Evolutionary conservation across 2,888 invertebrate genomes (phyloP), one percentile per base, ranked within the genome.

Genomic region (Drosophila neonasuta): DNA sequence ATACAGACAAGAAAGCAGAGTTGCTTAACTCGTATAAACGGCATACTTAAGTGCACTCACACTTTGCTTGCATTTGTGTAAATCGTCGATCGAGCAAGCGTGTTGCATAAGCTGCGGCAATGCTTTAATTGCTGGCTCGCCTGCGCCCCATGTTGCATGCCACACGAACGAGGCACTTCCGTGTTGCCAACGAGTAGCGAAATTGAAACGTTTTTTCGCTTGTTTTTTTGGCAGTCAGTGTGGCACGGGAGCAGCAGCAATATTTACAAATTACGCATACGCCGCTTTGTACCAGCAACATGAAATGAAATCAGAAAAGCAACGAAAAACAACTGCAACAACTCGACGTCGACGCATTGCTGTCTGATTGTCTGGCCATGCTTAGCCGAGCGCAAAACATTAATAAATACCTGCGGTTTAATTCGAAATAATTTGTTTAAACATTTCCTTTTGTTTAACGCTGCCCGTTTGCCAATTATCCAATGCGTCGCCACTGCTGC

Each of bases 391-490:
- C 88, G 72, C 84, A 84, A 85, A 85, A 85, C 82, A 85, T 86
- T 85, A 88, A 87, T 85, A 85, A 85, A 85, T 88, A 84, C 86
- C 79, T 87, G 85, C 72, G 81, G 86, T 79, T 81, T 81, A 87
- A 86, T 87, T 86, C 75, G 77, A 88, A 85, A 85, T 85, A 85
- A 86, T 85, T 85, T 85, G 85, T 86, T 85, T 86, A 87, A 85
- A 87, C 85, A 85, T 85, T 84, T 79, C 81, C 84, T 83, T 79
- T 86, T 87, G 75, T 83, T 87, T 83, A 77, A 58, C 62, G 60
- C 74, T 67, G 74, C 67, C 72, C 72, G 61, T 58, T 71, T 63
- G 51, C 55, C 77, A 74, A 77, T 77, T 77, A 72, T 61, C 56
- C 55, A 57, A 60, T 64, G 56, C 30, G 24, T 11, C 34, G 20